Evolutionary conservation across 2,797 vertebrate genomes (phyloP).

Genomic region (Alosa sapidissima): DNA sequence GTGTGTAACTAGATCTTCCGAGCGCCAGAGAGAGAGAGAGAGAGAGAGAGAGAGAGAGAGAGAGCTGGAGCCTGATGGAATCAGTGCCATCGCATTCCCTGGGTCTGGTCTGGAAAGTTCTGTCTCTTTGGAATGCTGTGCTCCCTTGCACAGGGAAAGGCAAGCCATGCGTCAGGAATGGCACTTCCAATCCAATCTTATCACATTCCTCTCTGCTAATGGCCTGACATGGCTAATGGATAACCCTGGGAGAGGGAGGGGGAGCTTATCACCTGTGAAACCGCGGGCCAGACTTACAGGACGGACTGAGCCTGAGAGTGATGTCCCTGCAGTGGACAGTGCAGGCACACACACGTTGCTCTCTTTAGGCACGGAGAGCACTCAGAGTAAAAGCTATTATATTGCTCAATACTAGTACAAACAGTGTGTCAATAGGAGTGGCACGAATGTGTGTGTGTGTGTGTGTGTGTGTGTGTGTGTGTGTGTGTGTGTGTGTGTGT

Average conservation of each 20-base stretch:
- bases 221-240: not conserved
- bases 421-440: conserved; percentile 12
- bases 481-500: conserved; percentile 9
- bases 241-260: not conserved
- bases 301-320: not conserved
- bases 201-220: not conserved
- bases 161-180: not conserved
- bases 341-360: not conserved
- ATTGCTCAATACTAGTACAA: conserved; percentile 10
- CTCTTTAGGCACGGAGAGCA: not conserved
- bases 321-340: not conserved
- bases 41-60: not conserved
- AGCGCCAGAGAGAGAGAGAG: not conserved
- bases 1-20: conserved; percentile 7
- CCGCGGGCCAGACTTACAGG: not conserved
- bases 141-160: not conserved
- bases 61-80: not conserved
- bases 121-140: not conserved
- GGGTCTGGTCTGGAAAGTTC: not conserved
- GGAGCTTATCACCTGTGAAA: not conserved
- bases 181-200: not conserved
- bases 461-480: not conserved
- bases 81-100: not conserved
- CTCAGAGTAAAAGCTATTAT: conserved; percentile 8
- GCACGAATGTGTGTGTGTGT: not conserved